Conservation (phyloP, 2,888 invertebrate species). For the Galerucella nymphaeae region DNA sequence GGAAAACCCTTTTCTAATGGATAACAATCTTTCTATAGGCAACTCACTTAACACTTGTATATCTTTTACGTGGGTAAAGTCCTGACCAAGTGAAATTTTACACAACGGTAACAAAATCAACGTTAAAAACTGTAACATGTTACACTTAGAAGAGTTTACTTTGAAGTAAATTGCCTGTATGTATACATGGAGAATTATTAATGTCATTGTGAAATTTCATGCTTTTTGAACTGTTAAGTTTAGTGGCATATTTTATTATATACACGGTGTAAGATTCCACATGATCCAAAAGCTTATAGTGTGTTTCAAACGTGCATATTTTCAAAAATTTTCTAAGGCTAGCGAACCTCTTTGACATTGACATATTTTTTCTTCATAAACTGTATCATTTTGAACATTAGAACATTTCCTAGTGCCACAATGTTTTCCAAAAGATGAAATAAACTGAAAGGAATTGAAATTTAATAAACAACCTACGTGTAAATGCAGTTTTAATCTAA, state of each 20-base stretch:
- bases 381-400: no score
- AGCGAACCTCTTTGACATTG: no score
- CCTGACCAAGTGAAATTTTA: slow-evolving; percentile 47
- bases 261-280: slow-evolving; percentile 10
- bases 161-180: slow-evolving; percentile 16
- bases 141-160: slow-evolving; percentile 11
- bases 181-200: slow-evolving; percentile 13
- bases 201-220: slow-evolving; percentile 22
- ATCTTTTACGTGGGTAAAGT: slow-evolving; percentile 56
- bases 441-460: no score
- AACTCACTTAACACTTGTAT: slow-evolving; percentile 74
- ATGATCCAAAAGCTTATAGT: neutral
- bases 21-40: slow-evolving; percentile 76
- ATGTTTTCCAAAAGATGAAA: no score
- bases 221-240: slow-evolving; percentile 24
- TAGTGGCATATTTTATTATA: neutral
- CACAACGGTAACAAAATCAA: neutral
- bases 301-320: no score
- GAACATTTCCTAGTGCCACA: no score
- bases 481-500: neutral
- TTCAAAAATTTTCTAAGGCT: no score
- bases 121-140: slow-evolving; percentile 20
- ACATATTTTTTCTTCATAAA: no score
- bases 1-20: slow-evolving; percentile 68
- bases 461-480: neutral